Conservation (phyloP, 2,113 vertebrate species). For the Colinus virginianus region DNA sequence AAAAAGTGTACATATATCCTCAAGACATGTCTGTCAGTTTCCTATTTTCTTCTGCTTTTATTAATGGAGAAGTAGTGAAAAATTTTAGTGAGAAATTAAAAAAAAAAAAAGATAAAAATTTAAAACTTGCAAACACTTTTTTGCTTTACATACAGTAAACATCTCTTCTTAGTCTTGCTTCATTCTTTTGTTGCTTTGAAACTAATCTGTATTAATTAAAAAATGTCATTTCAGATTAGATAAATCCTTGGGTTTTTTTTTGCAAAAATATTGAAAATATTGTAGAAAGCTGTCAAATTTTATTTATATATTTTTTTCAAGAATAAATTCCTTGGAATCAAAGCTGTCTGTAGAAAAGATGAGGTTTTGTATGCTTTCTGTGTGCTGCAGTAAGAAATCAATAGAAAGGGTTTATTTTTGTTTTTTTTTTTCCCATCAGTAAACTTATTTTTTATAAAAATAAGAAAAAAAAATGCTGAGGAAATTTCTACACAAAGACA, state of each 20-base stretch:
- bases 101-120: not conserved
- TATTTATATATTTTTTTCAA: not conserved
- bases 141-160: not conserved
- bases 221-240: not conserved
- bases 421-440: not conserved
- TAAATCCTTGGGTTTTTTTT: not conserved
- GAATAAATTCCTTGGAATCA: not conserved
- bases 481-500: not conserved
- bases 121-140: not conserved
- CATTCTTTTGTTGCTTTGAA: not conserved
- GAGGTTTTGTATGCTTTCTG: not conserved
- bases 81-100: not conserved
- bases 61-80: not conserved
- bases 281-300: not conserved
- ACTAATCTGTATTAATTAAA: not conserved
- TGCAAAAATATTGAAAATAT: not conserved
- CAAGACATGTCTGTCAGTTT: not conserved
- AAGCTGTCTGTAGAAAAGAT: not conserved
- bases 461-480: accelerated
- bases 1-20: not conserved
- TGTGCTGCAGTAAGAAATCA: not conserved
- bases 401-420: not conserved
- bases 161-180: not conserved
- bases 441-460: not conserved
- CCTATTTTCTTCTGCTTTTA: not conserved